Conservation (phyloP, 2,797 vertebrate species). For the Micrastur ruficollis region DNA sequence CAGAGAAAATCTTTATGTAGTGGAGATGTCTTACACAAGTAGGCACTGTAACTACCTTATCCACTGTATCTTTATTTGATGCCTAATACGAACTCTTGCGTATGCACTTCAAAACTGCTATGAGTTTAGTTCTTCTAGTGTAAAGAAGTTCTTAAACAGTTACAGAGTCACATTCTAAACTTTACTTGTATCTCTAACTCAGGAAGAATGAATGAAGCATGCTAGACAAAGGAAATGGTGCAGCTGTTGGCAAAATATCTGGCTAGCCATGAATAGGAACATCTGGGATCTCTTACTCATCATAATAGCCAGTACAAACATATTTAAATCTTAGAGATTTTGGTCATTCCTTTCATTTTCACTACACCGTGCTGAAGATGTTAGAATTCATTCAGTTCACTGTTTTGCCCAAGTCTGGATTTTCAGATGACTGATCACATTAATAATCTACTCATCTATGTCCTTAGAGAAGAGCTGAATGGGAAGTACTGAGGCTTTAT, state of each 20-base stretch:
- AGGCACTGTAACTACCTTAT: not conserved
- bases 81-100: not conserved
- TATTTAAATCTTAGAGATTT: not conserved
- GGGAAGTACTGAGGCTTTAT: not conserved
- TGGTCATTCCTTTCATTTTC: not conserved
- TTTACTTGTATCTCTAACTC: not conserved
- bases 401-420: not conserved
- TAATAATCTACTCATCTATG: not conserved
- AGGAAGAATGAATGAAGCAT: not conserved
- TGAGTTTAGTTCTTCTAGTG: not conserved
- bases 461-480: not conserved
- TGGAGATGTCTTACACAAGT: accelerated
- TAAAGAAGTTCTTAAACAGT: not conserved
- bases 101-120: not conserved
- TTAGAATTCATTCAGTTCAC: not conserved
- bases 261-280: not conserved
- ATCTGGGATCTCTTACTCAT: not conserved
- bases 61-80: not conserved
- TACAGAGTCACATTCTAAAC: not conserved
- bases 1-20: not conserved
- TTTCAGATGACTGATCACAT: not conserved
- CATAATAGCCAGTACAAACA: not conserved
- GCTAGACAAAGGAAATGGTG: not conserved
- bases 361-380: not conserved
- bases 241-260: not conserved